phyloP scores from a whole-genome alignment of 2,888 invertebrate genomes.

The Rotaria macrura region DNA sequence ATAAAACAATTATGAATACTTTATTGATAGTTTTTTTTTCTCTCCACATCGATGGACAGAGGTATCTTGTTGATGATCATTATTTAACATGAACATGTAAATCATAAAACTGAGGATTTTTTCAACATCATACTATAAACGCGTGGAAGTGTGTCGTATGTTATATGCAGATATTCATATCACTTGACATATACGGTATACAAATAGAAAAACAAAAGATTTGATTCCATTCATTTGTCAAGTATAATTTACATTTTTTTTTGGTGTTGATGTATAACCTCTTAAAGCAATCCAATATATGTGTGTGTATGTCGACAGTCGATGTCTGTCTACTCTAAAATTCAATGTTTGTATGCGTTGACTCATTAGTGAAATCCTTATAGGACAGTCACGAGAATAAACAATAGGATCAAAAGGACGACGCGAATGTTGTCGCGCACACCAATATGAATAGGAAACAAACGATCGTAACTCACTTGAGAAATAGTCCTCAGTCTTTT shows the following conservation, averaged over 20 bases:
- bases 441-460: not conserved
- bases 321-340: not conserved
- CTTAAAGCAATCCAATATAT: no score
- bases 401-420: not conserved
- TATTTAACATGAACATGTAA: not conserved
- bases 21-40: not conserved
- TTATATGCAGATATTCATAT: not conserved
- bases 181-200: not conserved
- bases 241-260: conserved; percentile 7
- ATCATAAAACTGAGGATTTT: not conserved
- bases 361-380: not conserved
- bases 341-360: not conserved
- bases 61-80: not conserved
- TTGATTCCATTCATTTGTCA: conserved; percentile 12
- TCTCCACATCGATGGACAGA: not conserved
- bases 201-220: not conserved
- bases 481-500: not conserved
- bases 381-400: not conserved
- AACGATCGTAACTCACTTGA: not conserved
- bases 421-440: not conserved
- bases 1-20: not conserved
- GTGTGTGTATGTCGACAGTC: no score
- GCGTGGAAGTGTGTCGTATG: not conserved
- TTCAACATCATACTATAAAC: not conserved
- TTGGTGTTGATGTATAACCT: not conserved